Base-by-base conservation (phyloP, 2,888 invertebrate genomes). In the Amblyjoppa proteus region DNA sequence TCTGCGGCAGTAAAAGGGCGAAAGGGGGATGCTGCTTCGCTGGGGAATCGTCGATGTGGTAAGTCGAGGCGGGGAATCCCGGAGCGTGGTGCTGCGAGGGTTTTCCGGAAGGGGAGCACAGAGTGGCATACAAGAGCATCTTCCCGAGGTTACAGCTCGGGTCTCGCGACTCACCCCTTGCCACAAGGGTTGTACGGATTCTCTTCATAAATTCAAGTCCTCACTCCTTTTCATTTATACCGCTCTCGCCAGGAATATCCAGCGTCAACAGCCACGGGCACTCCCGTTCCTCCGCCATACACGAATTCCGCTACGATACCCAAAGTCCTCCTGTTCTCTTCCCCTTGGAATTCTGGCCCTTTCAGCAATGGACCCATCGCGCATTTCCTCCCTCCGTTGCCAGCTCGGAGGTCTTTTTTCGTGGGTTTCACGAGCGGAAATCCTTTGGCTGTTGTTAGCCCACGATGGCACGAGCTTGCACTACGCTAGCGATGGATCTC, bases 171-270 rank as follows among this genome's bases (percentile, higher is more conserved):
- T 28, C 45, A 53, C 74, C 16, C 38, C 31, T 38, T 73, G 20
- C 69, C 56, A 41, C 73, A 20, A 68, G 68, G 73, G 45, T 68
- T 78, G 70, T 82, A 53, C 7, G 71, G 53, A 75, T 80, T 84
- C 81, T 53, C 66, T 74, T 74, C 81, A 85, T 85, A 81, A 81
- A 85, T 81, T 73, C 73, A 16, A 45, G 45, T 53, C 34, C 69
- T 38, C 53, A 31, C 49, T 56, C 66, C 58, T 73, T 80, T 84
- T 73, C 77, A 84, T 84, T 73, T 81, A 71, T 66, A 81, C 71
- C 66, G 66, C 58, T 56, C 80, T 81, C 70, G 20, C 45, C 53
- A 38, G 38, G 69, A 58, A 51, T 11, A 56, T 71, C 45, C 45
- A 58, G 51, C 41, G 3, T 45, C 75, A 38, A 56, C 20, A 49